Evolutionary conservation across 2,797 vertebrate species (phyloP), one percentile per base, ranked within the genome.

Genomic region (Pygocentrus nattereri): DNA sequence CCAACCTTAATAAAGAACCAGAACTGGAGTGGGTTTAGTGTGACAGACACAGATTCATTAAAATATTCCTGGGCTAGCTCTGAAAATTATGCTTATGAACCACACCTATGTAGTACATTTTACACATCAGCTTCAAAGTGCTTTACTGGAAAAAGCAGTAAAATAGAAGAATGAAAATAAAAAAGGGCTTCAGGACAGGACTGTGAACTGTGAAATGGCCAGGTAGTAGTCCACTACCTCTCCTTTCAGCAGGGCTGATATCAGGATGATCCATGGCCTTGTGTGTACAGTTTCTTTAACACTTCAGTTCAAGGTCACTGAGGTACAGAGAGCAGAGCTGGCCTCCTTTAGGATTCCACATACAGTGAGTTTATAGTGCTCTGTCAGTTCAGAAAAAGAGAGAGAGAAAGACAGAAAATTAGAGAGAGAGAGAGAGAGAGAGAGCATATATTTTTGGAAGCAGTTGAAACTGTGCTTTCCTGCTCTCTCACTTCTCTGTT

Each of bases 401-500:
- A 50, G 47, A 27, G 47, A 50, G 47, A 10, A 47, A 71, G 47
- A 18, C 41, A 49, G 62, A 19, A 15, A 31, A 30, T 19, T 62
- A 41, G 34, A 41, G 64, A 44, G 12, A 15, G n/a, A n/a, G 65
- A n/a, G 56, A 8, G n/a, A 11, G n/a, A n/a, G n/a, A 58, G 56
- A 23, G 65, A 31, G 27, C 50, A 58, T 62, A 23, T 44, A 12
- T 44, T 73, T 73, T 71, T 74, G 8, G 23, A 67, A 31, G 23
- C 44, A 65, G 31, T 52, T 80, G 30, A 64, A 38, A 8, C 4
- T 41, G 27, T 21, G 1, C 23, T 74, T 76, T 61, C 16, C 52
- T 73, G 16, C 21, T 50, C 62, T 59, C 81, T 77, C 47, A 68
- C 62, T 80, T 80, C 79, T 27, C 71, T 25, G 34, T 59, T 74